Evolutionary conservation across 2,888 invertebrate species (phyloP).

Genomic region (Cephus spinipes): DNA sequence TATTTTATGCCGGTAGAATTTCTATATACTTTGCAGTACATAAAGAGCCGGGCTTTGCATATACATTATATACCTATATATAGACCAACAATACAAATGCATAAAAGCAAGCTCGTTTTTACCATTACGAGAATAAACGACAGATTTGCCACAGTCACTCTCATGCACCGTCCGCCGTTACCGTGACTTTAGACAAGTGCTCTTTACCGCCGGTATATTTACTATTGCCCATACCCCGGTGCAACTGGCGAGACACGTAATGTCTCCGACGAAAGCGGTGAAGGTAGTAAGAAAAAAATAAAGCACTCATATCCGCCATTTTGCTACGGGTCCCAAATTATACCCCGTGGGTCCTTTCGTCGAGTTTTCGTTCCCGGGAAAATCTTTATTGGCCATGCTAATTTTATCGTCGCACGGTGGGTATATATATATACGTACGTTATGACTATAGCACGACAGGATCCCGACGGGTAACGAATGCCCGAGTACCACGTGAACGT

Average conservation of each 20-base stretch:
- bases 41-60: background rate
- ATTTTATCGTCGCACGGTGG: background rate
- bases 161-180: background rate
- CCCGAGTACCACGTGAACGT: background rate
- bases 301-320: background rate
- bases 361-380: background rate
- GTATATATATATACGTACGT: too few species aligned
- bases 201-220: background rate
- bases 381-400: background rate
- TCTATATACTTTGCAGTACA: background rate
- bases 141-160: background rate
- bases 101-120: background rate
- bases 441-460: background rate
- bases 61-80: background rate
- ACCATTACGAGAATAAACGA: background rate
- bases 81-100: background rate
- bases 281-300: background rate
- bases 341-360: background rate
- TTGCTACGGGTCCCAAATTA: background rate
- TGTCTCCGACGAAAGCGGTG: background rate
- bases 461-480: conserved; percentile 4
- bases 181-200: background rate
- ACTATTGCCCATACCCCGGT: background rate
- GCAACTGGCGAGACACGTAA: background rate
- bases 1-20: background rate